Evolutionary conservation across 2,888 invertebrate species (phyloP).

Genomic region (Sinhomidia bicolor): DNA sequence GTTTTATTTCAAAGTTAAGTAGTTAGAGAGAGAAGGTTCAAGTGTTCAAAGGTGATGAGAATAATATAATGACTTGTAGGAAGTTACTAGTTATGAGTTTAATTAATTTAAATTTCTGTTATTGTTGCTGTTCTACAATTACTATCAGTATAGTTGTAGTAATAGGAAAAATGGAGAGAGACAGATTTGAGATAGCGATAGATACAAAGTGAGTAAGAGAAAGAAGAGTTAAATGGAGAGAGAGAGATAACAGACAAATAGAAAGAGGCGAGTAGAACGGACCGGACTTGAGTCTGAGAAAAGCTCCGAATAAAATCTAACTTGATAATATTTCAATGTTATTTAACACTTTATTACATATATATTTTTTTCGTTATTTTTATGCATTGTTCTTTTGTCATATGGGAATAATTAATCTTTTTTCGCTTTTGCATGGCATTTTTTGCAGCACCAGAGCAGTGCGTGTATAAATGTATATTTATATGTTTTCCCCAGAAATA

Average conservation of each 20-base stretch:
- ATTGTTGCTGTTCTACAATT: neutral
- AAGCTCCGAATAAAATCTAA: slow-evolving; percentile 70
- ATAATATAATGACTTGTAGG: neutral
- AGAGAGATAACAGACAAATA: neutral
- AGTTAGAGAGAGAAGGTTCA: too few species aligned
- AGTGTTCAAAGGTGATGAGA: neutral
- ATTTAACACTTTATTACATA: too few species aligned
- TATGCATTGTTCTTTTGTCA: neutral
- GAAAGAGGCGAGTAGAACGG: slow-evolving; percentile 71
- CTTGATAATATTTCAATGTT: too few species aligned
- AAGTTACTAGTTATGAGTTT: too few species aligned
- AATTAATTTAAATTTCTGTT: neutral
- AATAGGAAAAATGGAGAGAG: neutral
- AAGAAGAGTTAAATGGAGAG: slow-evolving; percentile 9
- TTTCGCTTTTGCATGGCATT: neutral
- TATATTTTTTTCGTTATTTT: neutral
- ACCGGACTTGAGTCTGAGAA: slow-evolving; percentile 73
- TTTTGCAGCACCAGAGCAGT: neutral
- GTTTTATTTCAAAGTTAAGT: too few species aligned
- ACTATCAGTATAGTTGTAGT: neutral
- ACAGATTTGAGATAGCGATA: neutral
- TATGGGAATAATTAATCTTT: too few species aligned
- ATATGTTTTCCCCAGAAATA: too few species aligned
- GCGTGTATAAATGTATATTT: too few species aligned
- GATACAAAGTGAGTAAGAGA: neutral